phyloP scores from a whole-genome alignment of 2,888 invertebrate genomes.

The Lasioglossum lativentre region DNA sequence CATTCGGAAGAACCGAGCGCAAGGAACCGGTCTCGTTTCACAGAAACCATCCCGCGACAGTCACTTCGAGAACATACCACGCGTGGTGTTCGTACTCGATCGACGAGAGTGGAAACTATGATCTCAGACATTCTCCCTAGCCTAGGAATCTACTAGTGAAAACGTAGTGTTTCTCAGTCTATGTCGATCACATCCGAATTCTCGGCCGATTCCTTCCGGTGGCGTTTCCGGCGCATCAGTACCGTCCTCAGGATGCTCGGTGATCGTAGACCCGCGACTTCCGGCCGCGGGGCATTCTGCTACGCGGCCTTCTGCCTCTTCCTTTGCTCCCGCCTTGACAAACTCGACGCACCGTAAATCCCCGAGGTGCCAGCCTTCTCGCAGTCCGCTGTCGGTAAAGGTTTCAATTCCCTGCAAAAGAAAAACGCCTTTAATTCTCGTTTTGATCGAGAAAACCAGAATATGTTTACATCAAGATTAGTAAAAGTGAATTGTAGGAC shows the following conservation, averaged over 20 bases:
- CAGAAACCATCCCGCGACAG: not conserved
- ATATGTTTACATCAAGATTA: not conserved
- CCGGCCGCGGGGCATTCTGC: slow-evolving; percentile 82
- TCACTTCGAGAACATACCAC: slow-evolving; percentile 53
- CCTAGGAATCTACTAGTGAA: slow-evolving; percentile 42
- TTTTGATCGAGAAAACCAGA: not conserved
- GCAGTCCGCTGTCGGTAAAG: slow-evolving; percentile 86
- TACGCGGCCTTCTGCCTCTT: slow-evolving; percentile 91
- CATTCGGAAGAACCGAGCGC: not conserved
- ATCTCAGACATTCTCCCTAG: slow-evolving; percentile 21
- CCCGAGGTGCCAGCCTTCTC: slow-evolving; percentile 76
- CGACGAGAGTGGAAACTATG: slow-evolving; percentile 35
- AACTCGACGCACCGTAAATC: slow-evolving; percentile 63
- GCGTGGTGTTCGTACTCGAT: slow-evolving; percentile 37
- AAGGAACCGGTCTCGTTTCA: not conserved
- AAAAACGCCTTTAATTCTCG: not conserved
- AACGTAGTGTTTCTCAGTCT: slow-evolving; percentile 67
- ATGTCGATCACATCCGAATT: slow-evolving; percentile 72
- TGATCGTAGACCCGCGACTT: slow-evolving; percentile 81
- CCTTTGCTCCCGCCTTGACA: slow-evolving; percentile 86
- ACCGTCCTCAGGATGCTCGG: slow-evolving; percentile 80
- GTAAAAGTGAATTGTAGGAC: not conserved
- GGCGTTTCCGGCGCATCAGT: slow-evolving; percentile 80
- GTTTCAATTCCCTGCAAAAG: slow-evolving; percentile 87
- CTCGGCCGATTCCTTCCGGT: slow-evolving; percentile 78